Base-by-base conservation (phyloP, 2,797 vertebrate genomes). In the Acipenser transmontanus region DNA sequence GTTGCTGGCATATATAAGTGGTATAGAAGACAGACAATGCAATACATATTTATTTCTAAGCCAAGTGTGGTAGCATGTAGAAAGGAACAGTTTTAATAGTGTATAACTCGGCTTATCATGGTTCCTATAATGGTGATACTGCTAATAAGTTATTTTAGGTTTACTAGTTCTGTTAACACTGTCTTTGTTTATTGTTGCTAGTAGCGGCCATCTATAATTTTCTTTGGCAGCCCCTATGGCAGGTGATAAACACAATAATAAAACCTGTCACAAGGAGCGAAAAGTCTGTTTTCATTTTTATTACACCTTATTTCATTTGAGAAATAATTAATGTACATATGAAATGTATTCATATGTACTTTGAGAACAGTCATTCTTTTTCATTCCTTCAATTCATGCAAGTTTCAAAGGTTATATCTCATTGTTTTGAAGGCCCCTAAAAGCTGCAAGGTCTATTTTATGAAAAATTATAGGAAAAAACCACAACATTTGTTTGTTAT, bases 241-340 rank as follows among this genome's bases (percentile, higher is more conserved):
- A 47, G 63, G 67, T 82, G 76, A 83, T 85, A 83, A 87, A 85
- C 70, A 79, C 74, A 73, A 76, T 73, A 76, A 81, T 85, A 84
- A 84, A 34, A 85, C 70, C 63, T 81, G 73, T 63, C 77, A 70
- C 76, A 62, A 69, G 67, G 61, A 82, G 6, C 74, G 78, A 52
- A 50, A 74, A 77, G 71, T 78, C 73, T 1, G 20, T 70, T 85
- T 80, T 78, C 74, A 66, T 77, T 76, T 80, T 83, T 79, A 78
- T 34, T n/a, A 61, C 61, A 68, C 1, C 77, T 82, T 79, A 68
- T 75, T 79, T 77, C 71, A 72, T 79, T 75, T 71, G 68, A 77
- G 76, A 68, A 66, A 77, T 76, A 80, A 85, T 82, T 82, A 73
- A 80, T 73, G 54, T 67, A 57, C 50, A 69, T 66, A 76, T 78